phyloP scores from a whole-genome alignment of 2,797 vertebrate genomes.

The Silurus lanzhouensis region DNA sequence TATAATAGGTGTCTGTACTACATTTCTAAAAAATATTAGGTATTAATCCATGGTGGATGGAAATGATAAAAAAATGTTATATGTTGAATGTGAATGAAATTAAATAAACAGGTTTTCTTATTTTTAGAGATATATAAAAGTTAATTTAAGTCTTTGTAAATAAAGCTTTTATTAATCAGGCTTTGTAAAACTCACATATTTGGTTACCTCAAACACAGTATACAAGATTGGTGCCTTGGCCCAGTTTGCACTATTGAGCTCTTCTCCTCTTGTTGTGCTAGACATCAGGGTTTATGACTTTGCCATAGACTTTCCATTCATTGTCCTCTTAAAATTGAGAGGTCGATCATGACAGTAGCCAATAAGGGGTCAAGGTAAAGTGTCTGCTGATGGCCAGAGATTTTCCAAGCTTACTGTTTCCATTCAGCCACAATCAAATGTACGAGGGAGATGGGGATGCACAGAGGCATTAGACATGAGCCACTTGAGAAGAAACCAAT shows the following conservation, averaged over 20 bases:
- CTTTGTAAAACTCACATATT: constrained; percentile 40
- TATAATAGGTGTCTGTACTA: no score
- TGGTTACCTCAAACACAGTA: constrained; percentile 32
- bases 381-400: constrained; percentile 4
- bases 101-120: constrained; percentile 40
- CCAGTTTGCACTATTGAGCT: not conserved
- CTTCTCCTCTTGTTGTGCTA: not conserved
- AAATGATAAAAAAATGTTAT: constrained; percentile 10
- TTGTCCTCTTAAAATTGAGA: constrained; percentile 5
- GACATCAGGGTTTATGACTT: not conserved
- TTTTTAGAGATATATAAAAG: constrained; percentile 36
- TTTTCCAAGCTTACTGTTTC: constrained; percentile 18
- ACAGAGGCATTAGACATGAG: constrained; percentile 16
- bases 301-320: constrained; percentile 22
- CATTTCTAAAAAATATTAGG: not conserved
- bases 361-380: not conserved
- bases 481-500: constrained; percentile 46
- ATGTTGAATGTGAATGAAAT: constrained; percentile 31
- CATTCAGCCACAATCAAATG: constrained; percentile 33
- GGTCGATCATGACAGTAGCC: not conserved
- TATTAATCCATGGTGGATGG: not conserved
- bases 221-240: constrained; percentile 38
- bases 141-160: constrained; percentile 53
- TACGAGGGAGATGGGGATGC: not conserved
- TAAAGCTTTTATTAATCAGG: constrained; percentile 41